Evolutionary conservation across 2,113 vertebrate species (phyloP).

Genomic region (Anarhynchus alexandrinus): DNA sequence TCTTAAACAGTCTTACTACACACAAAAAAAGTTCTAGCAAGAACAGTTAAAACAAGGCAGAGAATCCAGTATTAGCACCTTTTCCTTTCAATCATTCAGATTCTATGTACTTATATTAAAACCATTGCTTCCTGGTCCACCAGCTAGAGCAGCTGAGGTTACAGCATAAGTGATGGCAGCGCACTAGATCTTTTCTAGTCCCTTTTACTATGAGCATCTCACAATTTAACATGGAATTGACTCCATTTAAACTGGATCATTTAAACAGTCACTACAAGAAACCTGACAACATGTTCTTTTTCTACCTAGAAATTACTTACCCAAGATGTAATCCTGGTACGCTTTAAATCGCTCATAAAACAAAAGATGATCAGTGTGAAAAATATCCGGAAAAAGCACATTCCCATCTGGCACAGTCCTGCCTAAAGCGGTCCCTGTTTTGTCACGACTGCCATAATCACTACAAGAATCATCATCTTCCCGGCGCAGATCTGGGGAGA

Average conservation of each 20-base stretch:
- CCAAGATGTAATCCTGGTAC: constrained; percentile 94
- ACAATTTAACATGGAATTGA: not conserved
- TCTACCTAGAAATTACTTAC: constrained; percentile 64
- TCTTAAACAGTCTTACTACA: not conserved
- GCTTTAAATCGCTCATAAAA: constrained; percentile 92
- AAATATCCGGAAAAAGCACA: constrained; percentile 79
- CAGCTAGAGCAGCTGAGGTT: not conserved
- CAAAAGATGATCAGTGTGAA: constrained; percentile 85
- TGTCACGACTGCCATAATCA: constrained; percentile 67
- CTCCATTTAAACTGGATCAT: not conserved
- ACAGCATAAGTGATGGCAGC: not conserved
- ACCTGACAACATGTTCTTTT: not conserved
- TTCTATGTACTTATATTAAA: not conserved
- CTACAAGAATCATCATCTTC: constrained; percentile 75
- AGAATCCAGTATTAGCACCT: not conserved
- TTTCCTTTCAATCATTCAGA: not conserved
- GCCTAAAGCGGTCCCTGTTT: constrained; percentile 69
- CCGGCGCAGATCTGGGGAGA: constrained; percentile 62
- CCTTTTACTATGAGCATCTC: not conserved
- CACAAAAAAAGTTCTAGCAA: not conserved
- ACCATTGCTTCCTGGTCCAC: not conserved
- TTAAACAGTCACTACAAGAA: not conserved
- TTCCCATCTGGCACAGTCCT: constrained; percentile 64
- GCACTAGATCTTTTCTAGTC: not conserved
- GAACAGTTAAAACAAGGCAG: not conserved